Conservation (phyloP, 2,888 invertebrate species). For the Synanthedon myopaeformis region DNA sequence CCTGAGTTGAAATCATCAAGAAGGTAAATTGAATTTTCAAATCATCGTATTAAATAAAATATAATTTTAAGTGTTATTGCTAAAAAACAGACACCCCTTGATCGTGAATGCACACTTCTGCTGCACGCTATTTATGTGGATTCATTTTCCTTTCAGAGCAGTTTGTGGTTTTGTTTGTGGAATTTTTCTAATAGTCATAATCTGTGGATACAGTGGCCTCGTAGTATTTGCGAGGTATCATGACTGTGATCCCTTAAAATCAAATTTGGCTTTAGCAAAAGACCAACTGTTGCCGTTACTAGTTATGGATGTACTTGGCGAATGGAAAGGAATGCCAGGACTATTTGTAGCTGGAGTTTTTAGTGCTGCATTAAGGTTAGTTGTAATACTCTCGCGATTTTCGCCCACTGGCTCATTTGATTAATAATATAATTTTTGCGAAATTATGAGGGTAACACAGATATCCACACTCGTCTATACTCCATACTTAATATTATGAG, state of each 20-base stretch:
- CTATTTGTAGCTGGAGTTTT: constrained; percentile 92
- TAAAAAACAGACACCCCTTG: no score
- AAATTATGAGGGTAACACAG: no score
- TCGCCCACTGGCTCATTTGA: no score
- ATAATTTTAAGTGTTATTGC: no score
- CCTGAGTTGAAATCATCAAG: constrained; percentile 74
- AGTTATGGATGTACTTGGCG: constrained; percentile 86
- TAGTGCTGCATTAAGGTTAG: constrained; percentile 86
- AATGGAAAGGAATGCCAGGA: constrained; percentile 85
- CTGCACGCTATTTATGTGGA: no score
- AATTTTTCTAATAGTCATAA: constrained; percentile 72
- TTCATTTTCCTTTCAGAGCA: constrained; percentile 61
- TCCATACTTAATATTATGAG: no score
- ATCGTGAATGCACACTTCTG: no score
- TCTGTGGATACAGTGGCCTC: constrained; percentile 80
- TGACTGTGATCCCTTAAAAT: constrained; percentile 80
- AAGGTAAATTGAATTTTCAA: constrained; percentile 38
- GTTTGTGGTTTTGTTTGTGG: constrained; percentile 78
- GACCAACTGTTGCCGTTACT: constrained; percentile 85
- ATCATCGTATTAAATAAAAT: no score
- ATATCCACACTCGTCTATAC: no score
- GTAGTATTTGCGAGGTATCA: constrained; percentile 80
- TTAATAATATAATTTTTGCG: no score
- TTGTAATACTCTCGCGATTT: neutral
- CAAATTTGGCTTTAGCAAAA: constrained; percentile 76